Conservation (phyloP, 2,888 invertebrate genomes). For the Dryobotodes eremita region DNA sequence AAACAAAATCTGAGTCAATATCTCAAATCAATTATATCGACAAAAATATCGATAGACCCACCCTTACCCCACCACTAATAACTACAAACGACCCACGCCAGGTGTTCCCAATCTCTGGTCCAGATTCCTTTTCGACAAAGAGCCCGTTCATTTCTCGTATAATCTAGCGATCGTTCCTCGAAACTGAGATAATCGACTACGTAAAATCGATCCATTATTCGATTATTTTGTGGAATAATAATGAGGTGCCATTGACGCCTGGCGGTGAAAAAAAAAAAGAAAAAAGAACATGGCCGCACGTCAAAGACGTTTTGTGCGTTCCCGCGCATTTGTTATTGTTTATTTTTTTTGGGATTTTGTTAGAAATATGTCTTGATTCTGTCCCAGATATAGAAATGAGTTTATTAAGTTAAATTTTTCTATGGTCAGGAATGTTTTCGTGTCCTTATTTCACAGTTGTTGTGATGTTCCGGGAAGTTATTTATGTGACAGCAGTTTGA, state of each 20-base stretch:
- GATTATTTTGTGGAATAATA: conserved; percentile 86
- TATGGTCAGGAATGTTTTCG: conserved; percentile 45
- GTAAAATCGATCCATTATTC: conserved; percentile 78
- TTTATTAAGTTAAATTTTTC: conserved; percentile 69
- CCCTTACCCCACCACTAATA: conserved; percentile 68
- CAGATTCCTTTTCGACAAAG: conserved; percentile 77
- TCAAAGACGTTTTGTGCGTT: conserved; percentile 70
- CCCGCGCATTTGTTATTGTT: conserved; percentile 67
- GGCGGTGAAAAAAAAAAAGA: conserved; percentile 68
- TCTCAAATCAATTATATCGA: conserved; percentile 27
- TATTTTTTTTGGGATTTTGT: conserved; percentile 67
- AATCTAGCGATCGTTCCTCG: conserved; percentile 80
- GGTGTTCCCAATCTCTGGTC: conserved; percentile 79
- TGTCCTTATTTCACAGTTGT: conserved; percentile 63
- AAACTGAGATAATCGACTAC: conserved; percentile 82
- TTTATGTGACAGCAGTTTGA: conserved; percentile 49
- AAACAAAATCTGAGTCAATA: neutral
- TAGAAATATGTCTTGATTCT: conserved; percentile 70
- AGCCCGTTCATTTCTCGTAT: conserved; percentile 73
- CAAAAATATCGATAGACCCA: conserved; percentile 60
- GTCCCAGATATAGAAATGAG: conserved; percentile 68
- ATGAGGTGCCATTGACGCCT: conserved; percentile 83
- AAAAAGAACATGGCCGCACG: conserved; percentile 72
- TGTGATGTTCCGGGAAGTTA: conserved; percentile 46
- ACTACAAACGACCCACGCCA: conserved; percentile 75